Percentiles rank a stretch among this genome's conserved stretches.
These are phyloP conservation scores for Pangasius sanitwongsei DNA, from an alignment of 2,797 vertebrate species.

Conservation along the genomic window DNA sequence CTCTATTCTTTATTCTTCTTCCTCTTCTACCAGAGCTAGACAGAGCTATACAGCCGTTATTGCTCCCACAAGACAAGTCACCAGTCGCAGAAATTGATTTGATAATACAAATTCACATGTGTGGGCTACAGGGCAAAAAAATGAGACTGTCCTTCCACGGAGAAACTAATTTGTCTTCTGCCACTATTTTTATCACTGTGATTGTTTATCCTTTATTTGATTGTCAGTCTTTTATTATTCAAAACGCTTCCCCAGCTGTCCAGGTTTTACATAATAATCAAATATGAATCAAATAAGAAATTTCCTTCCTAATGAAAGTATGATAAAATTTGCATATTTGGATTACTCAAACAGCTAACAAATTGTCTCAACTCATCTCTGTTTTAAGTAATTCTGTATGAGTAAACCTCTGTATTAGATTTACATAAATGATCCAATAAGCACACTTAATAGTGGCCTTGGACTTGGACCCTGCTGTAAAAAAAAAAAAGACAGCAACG, in stretches of 20 bases:
- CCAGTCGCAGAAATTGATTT: neutral
- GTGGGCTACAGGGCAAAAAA: neutral
- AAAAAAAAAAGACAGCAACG: neutral
- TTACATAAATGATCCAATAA: neutral
- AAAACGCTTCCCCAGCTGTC: neutral
- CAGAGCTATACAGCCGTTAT: neutral
- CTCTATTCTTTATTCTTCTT: neutral
- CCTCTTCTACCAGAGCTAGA: neutral
- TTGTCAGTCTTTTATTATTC: neutral
- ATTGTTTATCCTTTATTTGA: neutral
- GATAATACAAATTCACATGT: neutral
- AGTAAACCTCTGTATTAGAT: neutral
- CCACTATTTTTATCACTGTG: neutral
- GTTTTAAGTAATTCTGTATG: neutral
- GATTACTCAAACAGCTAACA: neutral
- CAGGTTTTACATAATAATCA: neutral
- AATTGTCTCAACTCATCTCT: neutral
- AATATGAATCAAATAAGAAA: neutral
- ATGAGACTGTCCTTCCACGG: neutral
- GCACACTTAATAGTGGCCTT: neutral
- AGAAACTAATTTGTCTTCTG: constrained; percentile 2
- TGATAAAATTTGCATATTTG: neutral
- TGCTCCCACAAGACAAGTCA: neutral
- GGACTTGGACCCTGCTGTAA: neutral
- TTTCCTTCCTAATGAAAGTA: neutral